Evolutionary conservation across 2,797 vertebrate species (phyloP), one percentile per base, ranked within the genome.

Genomic region (Hypotaenidia okinawae): DNA sequence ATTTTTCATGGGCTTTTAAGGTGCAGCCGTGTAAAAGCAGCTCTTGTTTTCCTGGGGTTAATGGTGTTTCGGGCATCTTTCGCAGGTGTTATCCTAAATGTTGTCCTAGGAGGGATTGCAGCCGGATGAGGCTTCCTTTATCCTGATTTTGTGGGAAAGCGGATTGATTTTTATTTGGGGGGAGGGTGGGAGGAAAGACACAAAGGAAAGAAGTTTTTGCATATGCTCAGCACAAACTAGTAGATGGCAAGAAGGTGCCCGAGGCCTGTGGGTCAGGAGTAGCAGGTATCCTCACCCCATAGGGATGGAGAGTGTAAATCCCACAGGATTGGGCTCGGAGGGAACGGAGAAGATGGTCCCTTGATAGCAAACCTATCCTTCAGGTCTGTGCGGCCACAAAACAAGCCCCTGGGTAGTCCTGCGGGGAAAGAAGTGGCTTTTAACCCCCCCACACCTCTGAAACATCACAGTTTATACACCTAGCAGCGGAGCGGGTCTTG

Each of bases 61-160:
- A 79, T 2, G 19, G 77, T 4, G 12, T 92, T 94, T 80, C 0
- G 6, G 72, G 87, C 52, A 67, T 61, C 57, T 58, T 90, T 91
- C 63, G 77, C 66, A 95, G 70, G 58, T 70, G 72, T 82, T 69
- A 47, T 35, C 41, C 35, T 87, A 78, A 93, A 74, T 80, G 69
- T 89, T 94, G 75, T 81, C 55, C 74, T 61, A 74, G 55, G 66
- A 57, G 58, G 28, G 33, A 33, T 51, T 1, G 0, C 86, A 84
- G 74, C 43, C 0, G 0, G 45, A 86, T 0, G 1, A 0, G 4
- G 61, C 81, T 87, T 87, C 39, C 32, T 81, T 72, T 82, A 52
- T 77, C 37, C 37, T 63, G 76, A 24, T 75, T 66, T 89, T 28
- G 32, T 35, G 70, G 67, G 24, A 67, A 86, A 62, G 18, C 22